These are phyloP conservation scores for Elanoides forficatus DNA, from an alignment of 2,113 vertebrate species.

Conservation along the genomic window DNA sequence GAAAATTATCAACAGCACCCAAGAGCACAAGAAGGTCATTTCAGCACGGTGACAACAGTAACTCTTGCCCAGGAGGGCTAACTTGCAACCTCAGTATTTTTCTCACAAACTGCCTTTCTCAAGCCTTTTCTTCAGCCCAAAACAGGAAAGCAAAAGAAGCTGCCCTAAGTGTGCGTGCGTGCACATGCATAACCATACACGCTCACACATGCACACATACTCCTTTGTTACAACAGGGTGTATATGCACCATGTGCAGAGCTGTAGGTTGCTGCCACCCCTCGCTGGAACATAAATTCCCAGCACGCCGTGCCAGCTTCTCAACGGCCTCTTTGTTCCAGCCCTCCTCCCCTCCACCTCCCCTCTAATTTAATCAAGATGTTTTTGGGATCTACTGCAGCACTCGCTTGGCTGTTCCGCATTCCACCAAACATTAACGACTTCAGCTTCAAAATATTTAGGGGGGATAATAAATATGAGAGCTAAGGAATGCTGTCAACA, in stretches of 20 bases:
- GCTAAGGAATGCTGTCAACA: slow-evolving; percentile 16
- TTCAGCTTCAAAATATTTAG: slow-evolving; percentile 58
- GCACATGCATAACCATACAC: neutral
- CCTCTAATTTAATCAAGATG: slow-evolving; percentile 77
- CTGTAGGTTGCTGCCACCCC: slow-evolving; percentile 63
- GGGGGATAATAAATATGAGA: slow-evolving; percentile 1
- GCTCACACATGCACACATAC: neutral
- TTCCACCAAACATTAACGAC: slow-evolving; percentile 58
- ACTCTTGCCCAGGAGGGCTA: neutral
- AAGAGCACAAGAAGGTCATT: neutral
- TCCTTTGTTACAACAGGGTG: slow-evolving; percentile 27
- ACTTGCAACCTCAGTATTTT: neutral
- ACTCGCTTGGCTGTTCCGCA: slow-evolving; percentile 51
- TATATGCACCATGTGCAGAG: slow-evolving; percentile 17
- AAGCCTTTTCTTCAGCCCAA: neutral
- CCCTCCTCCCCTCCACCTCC: slow-evolving; percentile 50
- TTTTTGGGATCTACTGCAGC: slow-evolving; percentile 44
- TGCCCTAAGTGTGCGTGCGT: neutral
- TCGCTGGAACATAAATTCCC: slow-evolving; percentile 62
- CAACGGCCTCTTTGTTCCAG: slow-evolving; percentile 71
- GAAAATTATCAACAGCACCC: neutral
- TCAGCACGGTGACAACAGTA: neutral
- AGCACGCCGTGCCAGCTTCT: slow-evolving; percentile 31
- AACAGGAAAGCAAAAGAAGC: neutral
- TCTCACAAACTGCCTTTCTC: neutral